Conservation (phyloP, 2,888 invertebrate genomes). For the Ichneumoninae sp. region DNA sequence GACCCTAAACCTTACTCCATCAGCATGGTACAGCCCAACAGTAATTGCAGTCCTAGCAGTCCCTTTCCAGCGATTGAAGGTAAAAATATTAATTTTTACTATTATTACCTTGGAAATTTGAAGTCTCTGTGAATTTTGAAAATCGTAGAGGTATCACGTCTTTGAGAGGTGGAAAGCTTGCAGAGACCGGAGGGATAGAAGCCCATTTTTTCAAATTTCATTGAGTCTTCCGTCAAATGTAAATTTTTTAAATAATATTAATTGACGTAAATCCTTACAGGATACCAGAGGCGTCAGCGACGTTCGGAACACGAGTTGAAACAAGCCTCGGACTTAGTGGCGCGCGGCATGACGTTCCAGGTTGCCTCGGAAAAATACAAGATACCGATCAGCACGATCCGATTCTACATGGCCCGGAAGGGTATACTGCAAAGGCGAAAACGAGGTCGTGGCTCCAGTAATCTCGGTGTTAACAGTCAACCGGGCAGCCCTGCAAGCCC, state of each 20-base stretch:
- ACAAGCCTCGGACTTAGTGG: constrained; percentile 94
- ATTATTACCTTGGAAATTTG: neutral
- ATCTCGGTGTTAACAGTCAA: constrained; percentile 82
- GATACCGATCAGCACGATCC: constrained; percentile 94
- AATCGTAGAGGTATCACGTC: neutral
- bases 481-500: constrained; percentile 89
- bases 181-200: neutral
- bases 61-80: constrained; percentile 83
- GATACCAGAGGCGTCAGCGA: constrained; percentile 85
- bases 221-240: neutral
- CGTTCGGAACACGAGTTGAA: constrained; percentile 91
- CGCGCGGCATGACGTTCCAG: constrained; percentile 94
- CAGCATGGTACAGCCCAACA: constrained; percentile 80
- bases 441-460: constrained; percentile 89
- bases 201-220: neutral
- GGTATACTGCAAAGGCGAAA: constrained; percentile 92
- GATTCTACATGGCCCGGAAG: constrained; percentile 95
- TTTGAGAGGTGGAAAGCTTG: neutral
- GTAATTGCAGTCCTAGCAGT: constrained; percentile 80
- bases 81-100: constrained; percentile 63
- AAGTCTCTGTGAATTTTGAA: neutral
- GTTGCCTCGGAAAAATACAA: constrained; percentile 94
- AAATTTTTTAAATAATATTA: constrained; percentile 13
- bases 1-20: constrained; percentile 82
- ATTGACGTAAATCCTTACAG: constrained; percentile 67